Evolutionary conservation across 2,113 vertebrate genomes (phyloP).

Genomic region (Phaethornis superciliosus): DNA sequence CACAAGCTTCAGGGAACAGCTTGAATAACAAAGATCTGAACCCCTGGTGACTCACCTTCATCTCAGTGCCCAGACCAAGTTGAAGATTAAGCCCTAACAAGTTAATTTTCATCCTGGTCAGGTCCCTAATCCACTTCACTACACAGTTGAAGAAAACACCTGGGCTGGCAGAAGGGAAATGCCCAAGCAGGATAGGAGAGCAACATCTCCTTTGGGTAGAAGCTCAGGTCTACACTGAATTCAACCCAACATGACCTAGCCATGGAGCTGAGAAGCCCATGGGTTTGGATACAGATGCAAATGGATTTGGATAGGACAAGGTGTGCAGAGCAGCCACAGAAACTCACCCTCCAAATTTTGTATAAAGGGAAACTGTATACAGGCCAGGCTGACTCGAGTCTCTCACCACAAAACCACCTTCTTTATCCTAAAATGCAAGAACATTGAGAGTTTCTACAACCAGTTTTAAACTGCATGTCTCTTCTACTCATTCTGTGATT

Average conservation of each 20-base stretch:
- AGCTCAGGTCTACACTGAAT: background rate
- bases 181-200: rapidly evolving
- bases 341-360: conserved; percentile 88
- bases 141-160: rapidly evolving
- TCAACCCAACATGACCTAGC: background rate
- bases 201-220: background rate
- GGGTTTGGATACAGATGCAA: background rate
- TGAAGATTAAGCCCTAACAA: conserved; percentile 14
- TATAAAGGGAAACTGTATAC: conserved; percentile 91
- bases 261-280: background rate
- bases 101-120: background rate
- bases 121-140: background rate
- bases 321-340: background rate
- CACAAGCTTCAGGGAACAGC: background rate
- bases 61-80: background rate
- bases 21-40: background rate
- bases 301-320: rapidly evolving
- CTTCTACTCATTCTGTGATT: background rate
- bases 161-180: background rate
- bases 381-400: conserved; percentile 88
- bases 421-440: conserved; percentile 88
- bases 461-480: background rate
- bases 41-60: rapidly evolving
- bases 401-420: conserved; percentile 93
- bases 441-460: background rate